Base-by-base conservation (phyloP, 1,140 invertebrate species). In the Ctenoplectra terminalis region DNA sequence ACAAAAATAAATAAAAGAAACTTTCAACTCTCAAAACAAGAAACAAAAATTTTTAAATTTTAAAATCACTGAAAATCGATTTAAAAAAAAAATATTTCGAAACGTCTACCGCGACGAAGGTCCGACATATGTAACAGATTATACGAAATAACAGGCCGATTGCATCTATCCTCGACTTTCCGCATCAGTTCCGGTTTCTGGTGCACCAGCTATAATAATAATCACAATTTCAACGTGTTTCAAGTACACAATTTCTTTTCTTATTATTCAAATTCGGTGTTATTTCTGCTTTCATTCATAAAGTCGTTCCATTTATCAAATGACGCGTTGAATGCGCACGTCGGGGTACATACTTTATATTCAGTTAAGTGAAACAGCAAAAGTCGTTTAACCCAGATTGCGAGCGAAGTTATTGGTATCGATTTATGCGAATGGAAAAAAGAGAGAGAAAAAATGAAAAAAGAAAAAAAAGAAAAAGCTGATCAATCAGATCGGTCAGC, bases 101-200 rank as follows among this genome's bases (percentile, higher is more conserved):
- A 31, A 61, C 7, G 43, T 11, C 20, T 46, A 5, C 56, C 37
- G 11, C 37, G 31, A 54, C 29, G 29, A 29, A 29, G 20, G 52
- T 20, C 8, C 23, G 66, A 37, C 48, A 58, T 81, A 74, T 58
- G 34, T 43, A 46, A 40, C 64, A 40, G 46, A 77, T 70, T 34
- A 17, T 43, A 46, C 40, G 56, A 8, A 26, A 52, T 26, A 81
- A 74, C 26, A 54, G 58, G 26, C 43, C 46, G 70, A 64, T 75
- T 48, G 56, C n/a, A 73, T 66, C 69, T 54, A 71, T 54, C 43
- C n/a, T 31, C 31, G 64, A 61, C 63, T 43, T 74, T 60, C n/a
- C 29, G 26, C 79, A 83, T 83, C 82, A 54, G 34, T 79, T 81
- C 71, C 61, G 60, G 64, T 85, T 87, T 88, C 72, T 56, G 48